A percentile compares a stretch with the other conserved stretches of the same genome.
Evolutionary conservation across 2,888 invertebrate species (phyloP).

Genomic region (Plebejus argus): DNA sequence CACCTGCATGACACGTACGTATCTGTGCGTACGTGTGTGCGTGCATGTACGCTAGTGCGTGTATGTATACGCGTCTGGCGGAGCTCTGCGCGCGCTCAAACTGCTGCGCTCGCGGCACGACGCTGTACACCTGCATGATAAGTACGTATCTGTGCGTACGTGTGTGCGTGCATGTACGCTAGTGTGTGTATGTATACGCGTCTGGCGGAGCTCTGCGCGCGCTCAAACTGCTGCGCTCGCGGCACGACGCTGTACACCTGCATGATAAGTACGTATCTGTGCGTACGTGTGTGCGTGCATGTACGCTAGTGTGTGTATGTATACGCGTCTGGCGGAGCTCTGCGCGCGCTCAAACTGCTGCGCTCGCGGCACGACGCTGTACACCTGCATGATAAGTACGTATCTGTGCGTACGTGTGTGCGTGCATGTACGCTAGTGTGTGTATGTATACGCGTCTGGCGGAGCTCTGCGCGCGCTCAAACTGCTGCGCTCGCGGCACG

Average conservation of each 20-base stretch:
- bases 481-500: conserved; percentile 80
- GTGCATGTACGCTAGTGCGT: background rate
- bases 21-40: background rate
- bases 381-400: conserved; percentile 86
- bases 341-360: conserved; percentile 88
- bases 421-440: background rate
- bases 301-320: background rate
- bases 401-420: background rate
- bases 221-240: conserved; percentile 85
- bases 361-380: conserved; percentile 70
- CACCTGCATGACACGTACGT: conserved; percentile 86
- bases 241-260: conserved; percentile 70
- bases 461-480: conserved; percentile 90
- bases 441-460: conserved; percentile 51
- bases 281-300: too few relatives aligned
- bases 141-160: conserved; percentile 65
- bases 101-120: conserved; percentile 80
- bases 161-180: too few relatives aligned
- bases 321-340: conserved; percentile 80
- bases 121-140: conserved; percentile 83
- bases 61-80: conserved; percentile 79
- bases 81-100: conserved; percentile 90
- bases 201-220: conserved; percentile 87
- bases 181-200: background rate
- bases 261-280: conserved; percentile 83